These are phyloP conservation scores for Drosophila sp. DNA, from an alignment of 1,140 invertebrate species.

Conservation along the genomic window DNA sequence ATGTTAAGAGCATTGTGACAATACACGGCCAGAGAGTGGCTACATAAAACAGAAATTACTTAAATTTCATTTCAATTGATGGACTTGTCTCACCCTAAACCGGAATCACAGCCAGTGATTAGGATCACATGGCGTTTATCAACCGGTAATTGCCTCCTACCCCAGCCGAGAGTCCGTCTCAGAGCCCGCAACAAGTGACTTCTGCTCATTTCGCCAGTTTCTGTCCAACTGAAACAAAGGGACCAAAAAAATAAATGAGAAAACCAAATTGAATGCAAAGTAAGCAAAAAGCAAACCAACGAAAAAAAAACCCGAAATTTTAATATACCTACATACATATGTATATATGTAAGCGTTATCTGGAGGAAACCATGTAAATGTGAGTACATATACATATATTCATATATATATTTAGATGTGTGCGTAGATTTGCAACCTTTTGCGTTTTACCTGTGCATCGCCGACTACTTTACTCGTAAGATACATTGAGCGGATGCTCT, in stretches of 20 bases:
- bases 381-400: not conserved
- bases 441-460: constrained; percentile 54
- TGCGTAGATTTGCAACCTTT: constrained; percentile 21
- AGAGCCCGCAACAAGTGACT: constrained; percentile 54
- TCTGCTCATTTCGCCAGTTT: constrained; percentile 56
- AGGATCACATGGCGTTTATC: constrained; percentile 85
- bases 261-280: constrained; percentile 44
- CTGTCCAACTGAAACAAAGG: constrained; percentile 55
- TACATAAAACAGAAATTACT: constrained; percentile 24
- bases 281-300: constrained; percentile 27
- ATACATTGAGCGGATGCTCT: not conserved
- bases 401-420: not conserved
- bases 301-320: constrained; percentile 51
- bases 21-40: constrained; percentile 82
- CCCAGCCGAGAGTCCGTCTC: constrained; percentile 53
- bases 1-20: constrained; percentile 81
- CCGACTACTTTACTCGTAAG: not conserved
- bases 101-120: constrained; percentile 92
- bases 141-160: constrained; percentile 52
- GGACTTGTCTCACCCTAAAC: constrained; percentile 87
- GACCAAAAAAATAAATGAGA: constrained; percentile 16
- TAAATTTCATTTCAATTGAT: not conserved
- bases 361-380: constrained; percentile 19
- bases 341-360: constrained; percentile 44
- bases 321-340: constrained; percentile 44